Evolutionary conservation across 2,888 invertebrate species (phyloP), one percentile per base, ranked within the genome.

Genomic region (Orchesella flavescens): DNA sequence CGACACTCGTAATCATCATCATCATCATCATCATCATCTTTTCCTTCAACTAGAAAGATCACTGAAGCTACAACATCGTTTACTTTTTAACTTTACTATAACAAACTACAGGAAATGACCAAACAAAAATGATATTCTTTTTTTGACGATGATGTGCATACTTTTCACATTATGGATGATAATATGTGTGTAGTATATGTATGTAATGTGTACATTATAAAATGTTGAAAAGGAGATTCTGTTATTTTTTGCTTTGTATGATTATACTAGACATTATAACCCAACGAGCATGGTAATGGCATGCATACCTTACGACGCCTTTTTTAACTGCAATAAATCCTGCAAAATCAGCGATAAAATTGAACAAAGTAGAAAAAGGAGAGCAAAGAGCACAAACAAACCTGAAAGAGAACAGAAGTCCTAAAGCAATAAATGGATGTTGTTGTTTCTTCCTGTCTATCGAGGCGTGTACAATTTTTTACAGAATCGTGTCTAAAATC

Each of bases 41-140:
- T 34, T 34, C 34, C 66, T 43, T 44, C 44, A 43, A 66, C 12
- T 66, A 7, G 43, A 44, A 66, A 66, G 43, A 66, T 66, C 66
- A 66, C 17, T 66, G 44, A 53, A 66, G 44, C 44, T 44, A 66
- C 24, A 44, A 4, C 43, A 43, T 13, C 17, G 15, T 19, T 23
- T 53, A 7, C 10, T 13, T 46, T 19, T 21, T 57, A 19, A 44
- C 57, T 49, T 13, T 63, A 24, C 65, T 65, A 65, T 49, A 65
- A 59, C 34, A 34, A 65, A 59, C 34, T 49, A 34, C 80, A 80
- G 80, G 80, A 80, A 80, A 80, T 80, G 80, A 80, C 59, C 73
- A 24, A 74, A 80, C 74, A 68, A 19, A 34, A 34, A 34, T 7
- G 34, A 34, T 34, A 34, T 34, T 34, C 34, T 34, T 34, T 21